A percentile compares a stretch with the other conserved stretches of the same genome.
These are phyloP conservation scores for Bovichtus variegatus DNA, from an alignment of 2,797 vertebrate species.

Conservation along the genomic window DNA sequence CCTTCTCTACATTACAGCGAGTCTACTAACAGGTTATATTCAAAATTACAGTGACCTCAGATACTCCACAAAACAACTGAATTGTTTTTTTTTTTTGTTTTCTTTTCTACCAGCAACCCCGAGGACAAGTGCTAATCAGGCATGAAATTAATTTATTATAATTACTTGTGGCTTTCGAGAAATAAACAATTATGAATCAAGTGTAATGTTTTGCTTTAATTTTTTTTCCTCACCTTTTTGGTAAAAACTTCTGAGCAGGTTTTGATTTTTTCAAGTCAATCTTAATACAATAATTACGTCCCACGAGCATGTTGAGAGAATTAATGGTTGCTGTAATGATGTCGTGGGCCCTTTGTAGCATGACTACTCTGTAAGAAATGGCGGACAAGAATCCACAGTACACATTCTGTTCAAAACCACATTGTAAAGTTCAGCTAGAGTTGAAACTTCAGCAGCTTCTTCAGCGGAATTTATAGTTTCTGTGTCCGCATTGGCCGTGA, in stretches of 20 bases:
- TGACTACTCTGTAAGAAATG: not conserved
- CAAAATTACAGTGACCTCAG: conserved; percentile 1
- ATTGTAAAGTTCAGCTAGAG: not conserved
- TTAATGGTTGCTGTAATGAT: not conserved
- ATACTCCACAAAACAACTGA: conserved; percentile 29
- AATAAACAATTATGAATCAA: conserved; percentile 19
- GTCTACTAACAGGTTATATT: not conserved
- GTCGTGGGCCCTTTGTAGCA: not conserved
- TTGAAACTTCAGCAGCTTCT: not conserved
- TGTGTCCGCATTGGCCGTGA: not conserved
- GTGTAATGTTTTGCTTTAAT: not conserved
- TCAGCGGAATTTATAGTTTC: no score
- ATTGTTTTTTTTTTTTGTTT: conserved; percentile 16
- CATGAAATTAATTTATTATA: not conserved
- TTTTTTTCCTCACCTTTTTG: not conserved
- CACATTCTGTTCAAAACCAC: not conserved
- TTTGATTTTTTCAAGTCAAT: not conserved
- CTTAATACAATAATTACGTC: not conserved
- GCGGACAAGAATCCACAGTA: not conserved
- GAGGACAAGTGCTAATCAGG: conserved; percentile 32
- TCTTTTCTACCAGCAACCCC: conserved; percentile 19
- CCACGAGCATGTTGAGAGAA: not conserved
- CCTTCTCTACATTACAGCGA: not conserved
- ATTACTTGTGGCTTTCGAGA: conserved; percentile 22
- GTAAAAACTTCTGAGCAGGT: not conserved